Conservation (phyloP, 2,888 invertebrate species). For the Phlogophora meticulosa region DNA sequence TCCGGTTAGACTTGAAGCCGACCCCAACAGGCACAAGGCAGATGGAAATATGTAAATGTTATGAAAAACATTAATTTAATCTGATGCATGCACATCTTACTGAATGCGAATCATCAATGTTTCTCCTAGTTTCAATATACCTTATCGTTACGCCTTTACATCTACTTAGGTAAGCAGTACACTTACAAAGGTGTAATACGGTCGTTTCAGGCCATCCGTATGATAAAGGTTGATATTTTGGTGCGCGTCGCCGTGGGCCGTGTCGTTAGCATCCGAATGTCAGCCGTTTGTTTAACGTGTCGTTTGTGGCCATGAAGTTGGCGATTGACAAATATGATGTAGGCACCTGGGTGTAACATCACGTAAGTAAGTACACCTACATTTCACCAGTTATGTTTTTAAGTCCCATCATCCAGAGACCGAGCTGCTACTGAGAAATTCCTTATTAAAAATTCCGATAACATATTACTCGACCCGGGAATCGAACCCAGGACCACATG, state of each 20-base stretch:
- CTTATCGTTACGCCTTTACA: constrained; percentile 5
- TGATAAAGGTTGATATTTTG: constrained; percentile 61
- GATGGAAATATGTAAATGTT: too few species aligned
- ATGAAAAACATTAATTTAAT: too few species aligned
- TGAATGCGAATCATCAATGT: background rate
- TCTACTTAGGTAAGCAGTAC: constrained; percentile 35
- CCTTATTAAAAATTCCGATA: too few species aligned
- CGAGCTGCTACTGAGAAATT: too few species aligned
- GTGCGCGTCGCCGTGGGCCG: constrained; percentile 31
- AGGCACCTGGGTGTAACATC: too few species aligned
- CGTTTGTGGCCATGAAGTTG: constrained; percentile 34
- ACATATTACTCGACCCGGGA: too few species aligned
- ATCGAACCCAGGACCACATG: too few species aligned
- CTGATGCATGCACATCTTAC: too few species aligned
- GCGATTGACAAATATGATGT: constrained; percentile 21
- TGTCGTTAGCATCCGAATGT: constrained; percentile 63
- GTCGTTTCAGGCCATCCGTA: constrained; percentile 32
- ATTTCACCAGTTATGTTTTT: too few species aligned
- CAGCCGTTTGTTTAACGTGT: constrained; percentile 45
- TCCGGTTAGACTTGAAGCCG: too few species aligned
- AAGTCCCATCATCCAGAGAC: too few species aligned
- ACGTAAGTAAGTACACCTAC: background rate
- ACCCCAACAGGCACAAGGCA: too few species aligned
- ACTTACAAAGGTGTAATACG: constrained; percentile 27
- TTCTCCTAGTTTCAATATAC: background rate